phyloP scores from a whole-genome alignment of 1,140 invertebrate species.

The Nylanderia fulva region DNA sequence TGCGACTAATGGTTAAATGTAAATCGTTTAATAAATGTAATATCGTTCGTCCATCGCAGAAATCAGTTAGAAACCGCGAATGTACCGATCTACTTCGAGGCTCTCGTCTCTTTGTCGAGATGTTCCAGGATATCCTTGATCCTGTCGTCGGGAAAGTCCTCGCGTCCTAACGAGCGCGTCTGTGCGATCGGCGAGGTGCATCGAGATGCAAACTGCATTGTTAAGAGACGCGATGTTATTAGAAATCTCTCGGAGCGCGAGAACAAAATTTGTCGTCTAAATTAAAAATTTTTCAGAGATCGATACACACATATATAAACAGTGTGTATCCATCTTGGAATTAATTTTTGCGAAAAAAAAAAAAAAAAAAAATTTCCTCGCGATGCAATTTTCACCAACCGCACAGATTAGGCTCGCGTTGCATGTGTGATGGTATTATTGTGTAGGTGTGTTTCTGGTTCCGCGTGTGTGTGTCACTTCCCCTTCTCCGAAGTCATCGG shows the following conservation, averaged over 20 bases:
- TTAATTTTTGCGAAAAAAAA: background rate
- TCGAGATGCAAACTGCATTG: background rate
- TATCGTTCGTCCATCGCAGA: constrained; percentile 78
- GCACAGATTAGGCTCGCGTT: constrained; percentile 6
- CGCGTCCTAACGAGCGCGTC: constrained; percentile 23
- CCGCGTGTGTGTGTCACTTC: constrained; percentile 8
- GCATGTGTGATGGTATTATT: constrained; percentile 3
- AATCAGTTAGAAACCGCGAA: constrained; percentile 78
- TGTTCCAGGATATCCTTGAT: constrained; percentile 31
- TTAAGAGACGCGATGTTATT: background rate
- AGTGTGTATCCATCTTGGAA: background rate
- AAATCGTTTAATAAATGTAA: constrained; percentile 82
- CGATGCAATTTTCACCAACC: background rate
- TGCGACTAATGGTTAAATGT: constrained; percentile 82
- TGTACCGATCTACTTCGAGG: constrained; percentile 49
- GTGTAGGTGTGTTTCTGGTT: constrained; percentile 27
- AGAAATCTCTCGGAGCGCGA: background rate
- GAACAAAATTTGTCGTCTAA: too few relatives aligned
- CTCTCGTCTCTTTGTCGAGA: constrained; percentile 47
- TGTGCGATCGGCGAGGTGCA: background rate
- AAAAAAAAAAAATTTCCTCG: background rate
- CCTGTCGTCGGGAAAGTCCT: constrained; percentile 34
- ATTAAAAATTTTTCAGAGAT: too few relatives aligned
- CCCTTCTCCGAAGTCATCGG: constrained; percentile 44
- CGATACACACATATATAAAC: background rate